A percentile compares a stretch with the other conserved stretches of the same genome.
phyloP scores from a whole-genome alignment of 2,888 invertebrate genomes.

The Tetramorium bicarinatum region DNA sequence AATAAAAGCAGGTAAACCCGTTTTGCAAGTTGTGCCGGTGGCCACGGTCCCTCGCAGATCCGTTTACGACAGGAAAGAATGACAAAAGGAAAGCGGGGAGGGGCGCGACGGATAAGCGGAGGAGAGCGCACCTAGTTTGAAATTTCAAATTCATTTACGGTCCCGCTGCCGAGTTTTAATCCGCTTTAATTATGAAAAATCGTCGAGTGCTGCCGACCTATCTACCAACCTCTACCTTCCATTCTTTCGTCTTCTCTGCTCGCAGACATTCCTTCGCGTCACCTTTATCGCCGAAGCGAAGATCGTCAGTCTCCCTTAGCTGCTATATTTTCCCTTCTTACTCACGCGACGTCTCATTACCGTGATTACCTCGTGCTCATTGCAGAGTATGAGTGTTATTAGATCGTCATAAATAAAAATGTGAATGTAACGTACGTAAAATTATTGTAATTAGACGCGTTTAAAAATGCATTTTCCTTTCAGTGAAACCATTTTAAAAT shows the following conservation, averaged over 20 bases:
- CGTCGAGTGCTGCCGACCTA: constrained; percentile 61
- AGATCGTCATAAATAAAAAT: background rate
- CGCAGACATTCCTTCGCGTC: constrained; percentile 50
- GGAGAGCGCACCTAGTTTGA: constrained; percentile 75
- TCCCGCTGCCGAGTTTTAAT: constrained; percentile 77
- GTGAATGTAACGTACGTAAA: background rate
- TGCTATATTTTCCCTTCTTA: constrained; percentile 18
- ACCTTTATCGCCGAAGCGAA: constrained; percentile 39
- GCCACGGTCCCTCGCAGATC: constrained; percentile 31
- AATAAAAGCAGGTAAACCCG: constrained; percentile 75
- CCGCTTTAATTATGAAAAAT: constrained; percentile 80
- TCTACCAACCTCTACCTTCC: constrained; percentile 16
- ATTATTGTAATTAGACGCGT: background rate
- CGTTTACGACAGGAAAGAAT: constrained; percentile 47
- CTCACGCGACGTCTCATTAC: constrained; percentile 16
- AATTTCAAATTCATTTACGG: constrained; percentile 83
- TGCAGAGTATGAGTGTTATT: background rate
- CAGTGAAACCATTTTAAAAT: background rate
- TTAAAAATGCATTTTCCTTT: background rate
- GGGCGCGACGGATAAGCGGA: constrained; percentile 51
- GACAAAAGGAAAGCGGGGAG: constrained; percentile 28
- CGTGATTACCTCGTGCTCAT: constrained; percentile 28
- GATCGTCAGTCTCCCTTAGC: constrained; percentile 52
- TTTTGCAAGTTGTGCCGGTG: constrained; percentile 31
- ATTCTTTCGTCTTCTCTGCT: constrained; percentile 28